phyloP scores from a whole-genome alignment of 2,888 invertebrate genomes.

The Drosophila rubida region DNA sequence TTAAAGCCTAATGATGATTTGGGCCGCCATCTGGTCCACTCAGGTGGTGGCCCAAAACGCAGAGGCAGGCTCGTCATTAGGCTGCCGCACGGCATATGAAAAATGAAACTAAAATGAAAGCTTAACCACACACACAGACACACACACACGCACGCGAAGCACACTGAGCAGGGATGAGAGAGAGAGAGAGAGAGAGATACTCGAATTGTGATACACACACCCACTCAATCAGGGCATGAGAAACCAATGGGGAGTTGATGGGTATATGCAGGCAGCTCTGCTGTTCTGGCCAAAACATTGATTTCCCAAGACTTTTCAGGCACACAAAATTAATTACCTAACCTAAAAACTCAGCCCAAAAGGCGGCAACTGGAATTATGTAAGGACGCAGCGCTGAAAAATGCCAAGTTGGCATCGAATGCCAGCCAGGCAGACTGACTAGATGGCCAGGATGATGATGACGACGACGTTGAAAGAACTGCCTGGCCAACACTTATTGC shows the following conservation, averaged over 20 bases:
- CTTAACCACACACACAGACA: slow-evolving; percentile 23
- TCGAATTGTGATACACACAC: slow-evolving; percentile 41
- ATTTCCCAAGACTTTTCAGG: slow-evolving; percentile 77
- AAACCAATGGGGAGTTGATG: slow-evolving; percentile 58
- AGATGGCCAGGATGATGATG: background rate
- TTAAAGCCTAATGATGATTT: slow-evolving; percentile 66
- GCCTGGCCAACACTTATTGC: slow-evolving; percentile 13
- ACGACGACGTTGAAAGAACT: background rate
- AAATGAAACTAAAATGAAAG: slow-evolving; percentile 62
- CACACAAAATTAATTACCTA: slow-evolving; percentile 78
- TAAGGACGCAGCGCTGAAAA: slow-evolving; percentile 52
- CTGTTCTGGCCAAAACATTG: slow-evolving; percentile 63
- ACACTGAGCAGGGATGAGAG: background rate
- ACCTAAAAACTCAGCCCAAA: slow-evolving; percentile 67
- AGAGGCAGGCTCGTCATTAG: slow-evolving; percentile 62
- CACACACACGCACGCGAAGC: slow-evolving; percentile 12
- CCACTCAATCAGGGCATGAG: slow-evolving; percentile 62
- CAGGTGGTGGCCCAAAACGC: slow-evolving; percentile 46
- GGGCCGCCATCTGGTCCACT: slow-evolving; percentile 21
- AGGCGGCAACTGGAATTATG: slow-evolving; percentile 54
- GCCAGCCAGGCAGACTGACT: background rate
- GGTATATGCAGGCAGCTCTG: slow-evolving; percentile 19
- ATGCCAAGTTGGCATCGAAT: slow-evolving; percentile 49
- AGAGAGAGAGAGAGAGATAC: slow-evolving; percentile 32
- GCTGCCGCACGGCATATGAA: slow-evolving; percentile 62